Base-by-base conservation (phyloP, 1,140 invertebrate species). In the Bradysia coprophila region DNA sequence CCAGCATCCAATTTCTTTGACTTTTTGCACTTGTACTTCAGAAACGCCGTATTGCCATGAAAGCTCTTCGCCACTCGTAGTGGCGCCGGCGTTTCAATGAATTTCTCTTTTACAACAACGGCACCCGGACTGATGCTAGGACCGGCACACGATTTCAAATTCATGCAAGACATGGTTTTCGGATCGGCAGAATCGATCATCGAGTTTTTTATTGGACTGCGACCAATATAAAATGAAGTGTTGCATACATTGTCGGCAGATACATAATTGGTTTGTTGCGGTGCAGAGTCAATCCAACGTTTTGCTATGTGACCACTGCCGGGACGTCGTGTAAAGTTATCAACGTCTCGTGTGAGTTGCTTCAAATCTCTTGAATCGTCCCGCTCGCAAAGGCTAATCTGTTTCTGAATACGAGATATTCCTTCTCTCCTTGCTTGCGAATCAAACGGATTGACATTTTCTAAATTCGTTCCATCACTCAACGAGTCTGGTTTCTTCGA, bases 61-160 rank as follows among this genome's bases (percentile, higher is more conserved):
- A 64, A 66, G 51, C 63, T 65, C 41, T 55, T 61, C 19, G 65
- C 56, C 34, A 64, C 53, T 18, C 64, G 61, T 48, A 62, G 60
- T 4, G 59, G 57, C 2, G 65, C 61, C 4, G 59, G 57, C 2
- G 65, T 61, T 47, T 67, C 66, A 9, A 68, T 65, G 44, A 57
- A 67, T 22, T 52, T 52, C 48, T 66, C 65, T 49, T 63, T 67
- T 15, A 66, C 54, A 11, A 63, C 45, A 18, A 66, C 51, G 3
- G 63, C 55, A 3, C 62, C 63, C 0, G 56, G 55, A 42, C 54
- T 37, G 42, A 21, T 15, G 2, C 34, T 11, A n/a, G 11, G 20
- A n/a, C 15, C 34, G 15, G 24, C 0, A 48, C 42, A 46, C 19
- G 51, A 47, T 43, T 59, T 59, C 6, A 59, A 42, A 43, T 59